These are phyloP conservation scores for Scaptomyza hsui DNA, from an alignment of 1,140 invertebrate species.

Conservation along the genomic window DNA sequence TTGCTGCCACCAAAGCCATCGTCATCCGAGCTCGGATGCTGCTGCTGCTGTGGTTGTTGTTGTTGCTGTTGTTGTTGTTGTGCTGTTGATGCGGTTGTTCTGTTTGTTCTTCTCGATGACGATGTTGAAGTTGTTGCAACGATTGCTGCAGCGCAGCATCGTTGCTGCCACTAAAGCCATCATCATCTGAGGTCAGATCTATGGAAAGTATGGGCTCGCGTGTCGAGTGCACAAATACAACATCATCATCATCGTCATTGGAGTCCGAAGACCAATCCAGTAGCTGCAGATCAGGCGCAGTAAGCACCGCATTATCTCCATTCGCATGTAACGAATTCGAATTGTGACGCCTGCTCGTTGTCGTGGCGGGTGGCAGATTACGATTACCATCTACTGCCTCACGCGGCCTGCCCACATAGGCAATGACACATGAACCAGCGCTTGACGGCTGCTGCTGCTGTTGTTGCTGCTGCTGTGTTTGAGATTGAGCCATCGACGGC, in stretches of 20 bases:
- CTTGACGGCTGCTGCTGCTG: conserved; percentile 30
- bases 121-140: conserved; percentile 14
- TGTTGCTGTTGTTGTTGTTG: conserved; percentile 12
- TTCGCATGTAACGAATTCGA: neutral
- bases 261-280: conserved; percentile 90
- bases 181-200: conserved; percentile 78
- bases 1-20: conserved; percentile 50
- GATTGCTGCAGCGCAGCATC: conserved; percentile 24
- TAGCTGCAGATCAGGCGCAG: conserved; percentile 91
- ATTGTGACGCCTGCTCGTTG: conserved; percentile 46
- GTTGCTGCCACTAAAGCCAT: conserved; percentile 43
- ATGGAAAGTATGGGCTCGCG: conserved; percentile 79
- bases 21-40: conserved; percentile 70
- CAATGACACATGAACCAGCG: conserved; percentile 65
- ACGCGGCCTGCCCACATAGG: conserved; percentile 70
- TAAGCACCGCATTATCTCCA: conserved; percentile 84
- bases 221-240: conserved; percentile 82
- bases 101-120: neutral
- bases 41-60: conserved; percentile 16
- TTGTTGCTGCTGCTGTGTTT: conserved; percentile 6
- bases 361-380: conserved; percentile 62
- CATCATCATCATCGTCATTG: conserved; percentile 86
- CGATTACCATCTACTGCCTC: conserved; percentile 31
- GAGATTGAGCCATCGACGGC: conserved; percentile 5
- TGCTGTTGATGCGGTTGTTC: neutral